Conservation (phyloP, 2,797 vertebrate genomes). For the Coccyzus lansbergi region DNA sequence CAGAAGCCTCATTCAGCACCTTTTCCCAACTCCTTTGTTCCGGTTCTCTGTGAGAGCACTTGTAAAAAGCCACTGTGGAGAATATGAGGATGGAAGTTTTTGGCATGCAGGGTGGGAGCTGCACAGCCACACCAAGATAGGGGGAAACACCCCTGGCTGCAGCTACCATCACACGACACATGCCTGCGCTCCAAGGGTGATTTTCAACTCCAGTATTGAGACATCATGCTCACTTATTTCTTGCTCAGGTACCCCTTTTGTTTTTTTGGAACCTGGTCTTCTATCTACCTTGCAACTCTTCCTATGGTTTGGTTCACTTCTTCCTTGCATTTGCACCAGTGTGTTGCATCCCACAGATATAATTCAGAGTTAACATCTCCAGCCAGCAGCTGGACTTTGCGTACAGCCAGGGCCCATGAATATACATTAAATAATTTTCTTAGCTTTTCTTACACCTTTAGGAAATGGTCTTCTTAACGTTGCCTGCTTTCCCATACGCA, state of each 20-base stretch:
- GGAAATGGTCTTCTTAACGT: fast-evolving
- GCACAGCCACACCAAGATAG: background rate
- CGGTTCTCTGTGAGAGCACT: background rate
- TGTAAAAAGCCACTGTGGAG: background rate
- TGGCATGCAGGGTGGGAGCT: background rate
- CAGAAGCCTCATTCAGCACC: fast-evolving
- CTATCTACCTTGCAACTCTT: background rate
- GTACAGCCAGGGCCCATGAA: background rate
- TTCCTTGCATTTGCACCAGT: background rate
- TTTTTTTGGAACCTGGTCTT: background rate
- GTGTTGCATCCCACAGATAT: fast-evolving
- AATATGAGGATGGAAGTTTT: background rate
- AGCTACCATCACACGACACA: fast-evolving
- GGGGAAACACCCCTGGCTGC: background rate
- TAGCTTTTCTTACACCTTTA: background rate
- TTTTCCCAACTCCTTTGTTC: background rate
- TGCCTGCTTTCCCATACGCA: background rate
- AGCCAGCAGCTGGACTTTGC: background rate
- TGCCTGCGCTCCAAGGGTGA: background rate
- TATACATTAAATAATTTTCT: background rate
- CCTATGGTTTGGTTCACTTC: background rate
- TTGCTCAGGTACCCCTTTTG: background rate
- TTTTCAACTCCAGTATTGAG: background rate
- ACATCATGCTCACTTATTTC: fast-evolving
- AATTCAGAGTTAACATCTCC: background rate